Conservation (phyloP, 2,888 invertebrate genomes). For the Apodemia mormo region DNA sequence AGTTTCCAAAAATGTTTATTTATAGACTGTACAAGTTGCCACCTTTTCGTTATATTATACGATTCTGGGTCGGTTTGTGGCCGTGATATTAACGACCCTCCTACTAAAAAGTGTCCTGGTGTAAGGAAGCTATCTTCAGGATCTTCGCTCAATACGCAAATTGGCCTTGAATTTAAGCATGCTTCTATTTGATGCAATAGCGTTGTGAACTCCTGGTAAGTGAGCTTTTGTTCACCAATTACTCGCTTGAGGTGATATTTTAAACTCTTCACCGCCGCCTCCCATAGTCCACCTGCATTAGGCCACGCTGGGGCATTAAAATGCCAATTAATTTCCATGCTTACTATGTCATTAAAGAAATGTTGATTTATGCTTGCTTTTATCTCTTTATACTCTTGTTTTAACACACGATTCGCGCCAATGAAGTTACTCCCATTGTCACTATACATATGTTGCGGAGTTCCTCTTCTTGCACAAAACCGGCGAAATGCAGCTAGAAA, state of each 20-base stretch:
- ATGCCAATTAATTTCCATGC: too few relatives aligned
- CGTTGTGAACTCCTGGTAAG: too few relatives aligned
- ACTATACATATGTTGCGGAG: constrained; percentile 17
- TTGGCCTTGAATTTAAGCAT: constrained; percentile 9
- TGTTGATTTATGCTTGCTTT: constrained; percentile 18
- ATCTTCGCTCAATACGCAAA: background rate
- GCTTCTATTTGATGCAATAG: constrained; percentile 15
- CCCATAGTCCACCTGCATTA: too few relatives aligned
- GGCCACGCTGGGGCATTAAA: constrained; percentile 5
- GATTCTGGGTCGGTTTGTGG: background rate
- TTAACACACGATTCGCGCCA: constrained; percentile 15
- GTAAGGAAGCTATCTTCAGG: background rate
- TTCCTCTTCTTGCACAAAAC: constrained; percentile 18
- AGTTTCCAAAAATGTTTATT: constrained; percentile 18
- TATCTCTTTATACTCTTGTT: constrained; percentile 19
- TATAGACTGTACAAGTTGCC: background rate
- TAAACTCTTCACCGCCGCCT: background rate
- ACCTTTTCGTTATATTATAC: background rate
- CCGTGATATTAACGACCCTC: background rate
- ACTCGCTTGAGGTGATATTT: background rate
- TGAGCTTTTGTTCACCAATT: too few relatives aligned
- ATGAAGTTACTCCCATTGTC: constrained; percentile 14
- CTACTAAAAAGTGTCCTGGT: too few relatives aligned
- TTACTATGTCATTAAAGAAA: constrained; percentile 13
- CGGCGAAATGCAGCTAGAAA: constrained; percentile 20